Percentiles rank a stretch among this genome's conserved stretches.
phyloP scores from a whole-genome alignment of 2,113 vertebrate species.

The Lagopus leucura region DNA sequence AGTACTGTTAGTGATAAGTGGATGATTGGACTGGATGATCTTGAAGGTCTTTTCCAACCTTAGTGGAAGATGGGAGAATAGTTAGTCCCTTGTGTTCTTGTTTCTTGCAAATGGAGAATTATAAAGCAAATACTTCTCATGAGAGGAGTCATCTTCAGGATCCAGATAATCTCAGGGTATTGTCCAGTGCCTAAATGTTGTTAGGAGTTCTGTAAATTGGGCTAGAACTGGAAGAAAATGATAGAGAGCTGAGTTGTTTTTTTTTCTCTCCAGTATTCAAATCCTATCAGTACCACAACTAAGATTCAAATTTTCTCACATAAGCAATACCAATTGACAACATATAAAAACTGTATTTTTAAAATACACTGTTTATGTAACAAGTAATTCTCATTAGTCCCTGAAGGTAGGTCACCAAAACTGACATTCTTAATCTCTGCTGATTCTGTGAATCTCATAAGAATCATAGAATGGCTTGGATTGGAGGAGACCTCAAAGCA shows the following conservation, averaged over 20 bases:
- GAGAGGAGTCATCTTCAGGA: neutral
- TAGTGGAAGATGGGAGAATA: neutral
- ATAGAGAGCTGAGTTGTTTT: neutral
- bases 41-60: too few species aligned
- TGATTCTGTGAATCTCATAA: neutral
- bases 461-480: neutral
- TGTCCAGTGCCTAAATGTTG: neutral
- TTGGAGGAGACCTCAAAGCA: too few species aligned
- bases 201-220: neutral
- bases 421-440: neutral
- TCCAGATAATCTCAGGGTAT: neutral
- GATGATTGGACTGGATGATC: too few species aligned
- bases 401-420: neutral
- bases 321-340: neutral
- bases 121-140: neutral
- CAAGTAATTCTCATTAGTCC: neutral
- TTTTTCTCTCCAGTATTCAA: neutral
- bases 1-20: too few species aligned
- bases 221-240: neutral
- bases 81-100: neutral
- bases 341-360: neutral
- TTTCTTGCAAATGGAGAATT: neutral
- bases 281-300: neutral
- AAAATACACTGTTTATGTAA: rapidly evolving
- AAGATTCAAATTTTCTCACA: neutral